Conservation (phyloP, 2,113 vertebrate species). For the Gymnorhina tibicen region DNA sequence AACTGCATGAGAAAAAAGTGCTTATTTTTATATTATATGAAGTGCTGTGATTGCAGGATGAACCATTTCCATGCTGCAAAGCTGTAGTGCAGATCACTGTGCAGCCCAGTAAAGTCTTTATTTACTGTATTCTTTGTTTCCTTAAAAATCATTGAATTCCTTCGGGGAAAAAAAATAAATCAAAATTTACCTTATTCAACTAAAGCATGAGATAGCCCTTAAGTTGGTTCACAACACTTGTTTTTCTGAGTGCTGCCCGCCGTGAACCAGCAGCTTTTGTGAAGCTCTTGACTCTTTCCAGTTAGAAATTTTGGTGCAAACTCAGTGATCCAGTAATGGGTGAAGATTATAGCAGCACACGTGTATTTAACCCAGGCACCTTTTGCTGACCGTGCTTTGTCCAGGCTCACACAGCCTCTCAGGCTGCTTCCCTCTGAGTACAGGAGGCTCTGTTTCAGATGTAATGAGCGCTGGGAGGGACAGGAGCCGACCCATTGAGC, state of each 20-base stretch:
- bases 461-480: accelerated
- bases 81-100: neutral
- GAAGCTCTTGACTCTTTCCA: neutral
- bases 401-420: neutral
- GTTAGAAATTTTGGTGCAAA: neutral
- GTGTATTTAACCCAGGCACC: accelerated
- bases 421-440: neutral
- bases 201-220: neutral
- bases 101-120: neutral
- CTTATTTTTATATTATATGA: neutral
- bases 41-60: neutral
- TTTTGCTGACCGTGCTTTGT: accelerated
- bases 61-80: neutral
- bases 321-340: accelerated
- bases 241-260: neutral
- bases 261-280: neutral
- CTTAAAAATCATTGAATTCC: neutral
- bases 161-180: neutral
- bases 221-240: neutral
- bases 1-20: neutral
- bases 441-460: accelerated
- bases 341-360: neutral
- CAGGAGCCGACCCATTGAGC: neutral
- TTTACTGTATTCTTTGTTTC: neutral
- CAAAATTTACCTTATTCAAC: neutral